phyloP scores from a whole-genome alignment of 2,113 vertebrate genomes.

The Psilopsiagon aymara region DNA sequence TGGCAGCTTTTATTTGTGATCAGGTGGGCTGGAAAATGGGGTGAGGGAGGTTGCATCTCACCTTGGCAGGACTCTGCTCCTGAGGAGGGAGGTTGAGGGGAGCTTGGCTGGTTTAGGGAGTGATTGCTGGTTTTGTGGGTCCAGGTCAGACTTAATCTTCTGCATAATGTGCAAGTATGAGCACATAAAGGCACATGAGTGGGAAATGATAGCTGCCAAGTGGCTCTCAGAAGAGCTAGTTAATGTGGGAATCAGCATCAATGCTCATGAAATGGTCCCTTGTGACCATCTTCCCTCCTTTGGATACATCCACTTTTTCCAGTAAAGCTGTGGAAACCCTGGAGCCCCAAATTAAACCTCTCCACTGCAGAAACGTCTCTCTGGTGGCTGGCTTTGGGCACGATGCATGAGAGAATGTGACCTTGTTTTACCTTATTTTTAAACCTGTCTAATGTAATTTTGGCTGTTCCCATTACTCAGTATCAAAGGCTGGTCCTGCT shows the following conservation, averaged over 20 bases:
- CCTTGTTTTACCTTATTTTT: slow-evolving; percentile 47
- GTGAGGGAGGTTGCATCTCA: background rate
- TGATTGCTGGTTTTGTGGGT: background rate
- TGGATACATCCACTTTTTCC: background rate
- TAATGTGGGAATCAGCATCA: background rate
- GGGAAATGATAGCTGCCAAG: accelerated
- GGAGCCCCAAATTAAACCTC: background rate
- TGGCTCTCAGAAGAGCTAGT: background rate
- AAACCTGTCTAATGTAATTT: background rate
- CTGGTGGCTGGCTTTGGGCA: background rate
- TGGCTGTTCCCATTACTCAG: background rate
- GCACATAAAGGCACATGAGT: accelerated
- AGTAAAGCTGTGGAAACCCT: background rate
- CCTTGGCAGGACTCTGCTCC: background rate
- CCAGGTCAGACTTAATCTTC: background rate
- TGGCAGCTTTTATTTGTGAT: background rate
- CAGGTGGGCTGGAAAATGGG: background rate
- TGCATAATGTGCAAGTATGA: background rate
- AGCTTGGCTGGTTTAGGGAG: background rate
- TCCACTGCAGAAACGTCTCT: background rate
- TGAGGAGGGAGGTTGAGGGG: background rate
- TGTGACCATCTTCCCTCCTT: background rate
- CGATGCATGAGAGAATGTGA: accelerated
- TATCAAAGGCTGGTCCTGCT: background rate
- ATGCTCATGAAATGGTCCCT: background rate